Conservation (phyloP, 2,113 vertebrate genomes). For the Seriola quinqueradiata region DNA sequence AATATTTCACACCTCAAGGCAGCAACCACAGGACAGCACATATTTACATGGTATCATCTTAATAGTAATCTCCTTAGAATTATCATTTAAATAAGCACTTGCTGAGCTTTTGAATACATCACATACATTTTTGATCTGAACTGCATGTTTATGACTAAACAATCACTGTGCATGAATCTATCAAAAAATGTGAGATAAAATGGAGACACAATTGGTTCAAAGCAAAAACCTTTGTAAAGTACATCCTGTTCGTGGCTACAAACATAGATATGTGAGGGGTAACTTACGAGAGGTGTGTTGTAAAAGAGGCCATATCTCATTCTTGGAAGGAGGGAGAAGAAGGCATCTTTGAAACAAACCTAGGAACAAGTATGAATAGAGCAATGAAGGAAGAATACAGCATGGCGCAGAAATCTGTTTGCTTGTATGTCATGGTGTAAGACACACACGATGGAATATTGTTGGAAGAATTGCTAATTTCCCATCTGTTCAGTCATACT, state of each 20-base stretch:
- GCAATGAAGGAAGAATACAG: background rate
- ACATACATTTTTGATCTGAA: slow-evolving; percentile 65
- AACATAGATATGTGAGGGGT: background rate
- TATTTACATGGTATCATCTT: slow-evolving; percentile 67
- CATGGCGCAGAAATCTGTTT: background rate
- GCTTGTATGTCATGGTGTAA: background rate
- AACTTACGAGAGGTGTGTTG: slow-evolving; percentile 95
- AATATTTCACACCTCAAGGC: slow-evolving; percentile 77
- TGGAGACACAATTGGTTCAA: slow-evolving; percentile 2
- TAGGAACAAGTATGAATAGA: slow-evolving; percentile 64
- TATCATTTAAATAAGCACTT: slow-evolving; percentile 76
- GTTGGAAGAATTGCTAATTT: background rate
- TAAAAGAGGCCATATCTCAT: slow-evolving; percentile 98
- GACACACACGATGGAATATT: background rate
- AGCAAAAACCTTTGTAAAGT: background rate
- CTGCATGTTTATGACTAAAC: slow-evolving; percentile 50
- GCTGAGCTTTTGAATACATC: slow-evolving; percentile 53
- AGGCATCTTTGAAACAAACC: slow-evolving; percentile 95
- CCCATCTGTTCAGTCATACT: background rate
- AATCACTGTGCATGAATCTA: background rate
- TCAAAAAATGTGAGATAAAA: slow-evolving; percentile 21
- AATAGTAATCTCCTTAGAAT: slow-evolving; percentile 71
- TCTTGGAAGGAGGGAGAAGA: slow-evolving; percentile 95
- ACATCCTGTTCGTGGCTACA: background rate
- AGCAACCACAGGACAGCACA: slow-evolving; percentile 44